Conservation (phyloP, 1,140 invertebrate genomes). For the Drosophila biarmipes region DNA sequence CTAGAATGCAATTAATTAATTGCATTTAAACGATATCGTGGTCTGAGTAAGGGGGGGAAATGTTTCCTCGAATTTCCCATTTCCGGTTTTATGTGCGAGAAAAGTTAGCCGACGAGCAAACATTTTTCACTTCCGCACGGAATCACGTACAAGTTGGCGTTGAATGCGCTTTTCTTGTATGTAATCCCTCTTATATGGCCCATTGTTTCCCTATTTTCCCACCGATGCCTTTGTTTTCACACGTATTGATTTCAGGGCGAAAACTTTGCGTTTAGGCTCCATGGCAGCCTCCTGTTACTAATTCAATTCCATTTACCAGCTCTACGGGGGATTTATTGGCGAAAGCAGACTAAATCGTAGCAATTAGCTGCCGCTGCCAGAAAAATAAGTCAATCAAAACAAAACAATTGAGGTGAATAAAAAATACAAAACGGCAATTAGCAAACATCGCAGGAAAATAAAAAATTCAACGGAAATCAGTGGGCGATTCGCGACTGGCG, state of each 20-base stretch:
- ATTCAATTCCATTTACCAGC: constrained; percentile 41
- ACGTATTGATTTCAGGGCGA: constrained; percentile 42
- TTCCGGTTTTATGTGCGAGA: constrained; percentile 28
- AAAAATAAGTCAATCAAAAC: constrained; percentile 38
- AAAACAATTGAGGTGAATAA: constrained; percentile 21
- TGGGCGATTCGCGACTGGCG: not conserved
- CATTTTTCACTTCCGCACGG: constrained; percentile 59
- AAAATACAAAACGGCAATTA: constrained; percentile 33
- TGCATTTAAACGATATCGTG: constrained; percentile 43
- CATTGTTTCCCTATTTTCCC: constrained; percentile 33
- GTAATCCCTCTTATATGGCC: constrained; percentile 32
- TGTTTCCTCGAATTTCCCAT: constrained; percentile 19
- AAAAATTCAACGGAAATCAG: constrained; percentile 11
- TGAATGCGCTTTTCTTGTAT: constrained; percentile 53
- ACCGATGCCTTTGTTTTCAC: constrained; percentile 6
- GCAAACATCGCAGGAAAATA: not conserved
- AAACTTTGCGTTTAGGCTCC: constrained; percentile 24
- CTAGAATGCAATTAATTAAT: constrained; percentile 70
- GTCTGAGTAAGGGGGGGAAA: not conserved
- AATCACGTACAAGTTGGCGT: constrained; percentile 54
- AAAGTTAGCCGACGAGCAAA: constrained; percentile 33
- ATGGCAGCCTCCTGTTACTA: constrained; percentile 31
- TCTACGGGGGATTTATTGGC: constrained; percentile 26
- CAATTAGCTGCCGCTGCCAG: constrained; percentile 15
- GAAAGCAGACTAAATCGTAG: constrained; percentile 7